phyloP scores from a whole-genome alignment of 1,140 invertebrate genomes.

The Cyclina sinensis region DNA sequence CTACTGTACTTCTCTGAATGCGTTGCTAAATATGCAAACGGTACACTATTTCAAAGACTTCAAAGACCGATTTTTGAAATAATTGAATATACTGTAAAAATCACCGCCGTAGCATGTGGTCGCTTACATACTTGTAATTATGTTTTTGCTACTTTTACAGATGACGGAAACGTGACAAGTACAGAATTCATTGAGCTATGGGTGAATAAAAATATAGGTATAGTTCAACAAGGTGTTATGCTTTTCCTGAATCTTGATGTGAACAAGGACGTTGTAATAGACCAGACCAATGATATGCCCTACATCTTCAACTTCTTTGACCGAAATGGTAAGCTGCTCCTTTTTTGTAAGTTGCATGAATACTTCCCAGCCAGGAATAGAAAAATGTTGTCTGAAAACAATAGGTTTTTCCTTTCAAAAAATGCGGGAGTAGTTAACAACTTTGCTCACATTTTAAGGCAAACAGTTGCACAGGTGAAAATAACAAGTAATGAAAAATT shows the following conservation, averaged over 20 bases:
- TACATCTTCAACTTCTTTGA: conserved; percentile 54
- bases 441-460: background rate
- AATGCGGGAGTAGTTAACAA: background rate
- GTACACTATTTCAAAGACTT: no score
- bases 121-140: no score
- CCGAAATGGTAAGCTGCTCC: conserved; percentile 25
- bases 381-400: background rate
- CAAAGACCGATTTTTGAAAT: no score
- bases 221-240: background rate
- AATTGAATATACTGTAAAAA: no score
- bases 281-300: conserved; percentile 36
- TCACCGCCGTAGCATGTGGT: no score
- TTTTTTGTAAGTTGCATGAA: background rate
- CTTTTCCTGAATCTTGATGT: conserved; percentile 36
- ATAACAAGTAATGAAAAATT: background rate
- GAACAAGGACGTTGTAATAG: conserved; percentile 7
- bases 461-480: background rate
- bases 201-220: background rate
- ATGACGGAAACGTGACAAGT: background rate
- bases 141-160: no score
- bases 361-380: background rate
- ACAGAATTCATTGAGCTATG: conserved; percentile 40
- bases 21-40: no score
- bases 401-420: no score
- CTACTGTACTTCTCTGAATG: no score